Conservation (phyloP, 2,113 vertebrate species). For the Calidris pugnax region DNA sequence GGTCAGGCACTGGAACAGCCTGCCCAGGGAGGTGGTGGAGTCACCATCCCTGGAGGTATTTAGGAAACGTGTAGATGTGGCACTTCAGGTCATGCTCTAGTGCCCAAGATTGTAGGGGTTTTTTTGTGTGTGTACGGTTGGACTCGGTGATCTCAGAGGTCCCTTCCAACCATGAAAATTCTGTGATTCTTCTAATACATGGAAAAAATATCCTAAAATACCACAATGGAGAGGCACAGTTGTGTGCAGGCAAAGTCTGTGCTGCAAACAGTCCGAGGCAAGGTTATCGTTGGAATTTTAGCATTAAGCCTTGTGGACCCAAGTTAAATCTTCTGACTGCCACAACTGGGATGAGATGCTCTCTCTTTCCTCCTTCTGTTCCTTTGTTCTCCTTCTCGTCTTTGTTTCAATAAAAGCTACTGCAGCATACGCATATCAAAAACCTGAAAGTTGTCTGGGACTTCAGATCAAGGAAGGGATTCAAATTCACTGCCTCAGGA, state of each 20-base stretch:
- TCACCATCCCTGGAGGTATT: no score
- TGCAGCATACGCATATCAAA: slow-evolving; percentile 59
- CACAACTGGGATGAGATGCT: slow-evolving; percentile 11
- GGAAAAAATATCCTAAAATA: not conserved
- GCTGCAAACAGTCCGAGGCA: not conserved
- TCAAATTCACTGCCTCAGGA: slow-evolving; percentile 72
- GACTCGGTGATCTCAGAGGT: no score
- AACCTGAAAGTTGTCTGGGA: slow-evolving; percentile 64
- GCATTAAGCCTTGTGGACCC: not conserved
- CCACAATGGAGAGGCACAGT: not conserved
- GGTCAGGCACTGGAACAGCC: no score
- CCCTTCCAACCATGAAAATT: no score
- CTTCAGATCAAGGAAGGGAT: slow-evolving; percentile 71
- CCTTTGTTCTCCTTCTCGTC: slow-evolving; percentile 53
- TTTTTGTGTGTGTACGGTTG: no score
- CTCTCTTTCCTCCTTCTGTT: not conserved
- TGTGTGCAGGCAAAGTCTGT: not conserved
- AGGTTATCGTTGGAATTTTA: not conserved
- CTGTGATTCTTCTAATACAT: not conserved
- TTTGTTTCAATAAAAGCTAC: slow-evolving; percentile 59
- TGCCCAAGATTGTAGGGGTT: no score
- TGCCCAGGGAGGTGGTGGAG: no score
- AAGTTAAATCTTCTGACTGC: not conserved
- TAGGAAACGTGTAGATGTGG: no score
- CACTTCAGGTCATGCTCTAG: no score